phyloP scores from a whole-genome alignment of 1,140 invertebrate genomes.

The Bacillus rossius region DNA sequence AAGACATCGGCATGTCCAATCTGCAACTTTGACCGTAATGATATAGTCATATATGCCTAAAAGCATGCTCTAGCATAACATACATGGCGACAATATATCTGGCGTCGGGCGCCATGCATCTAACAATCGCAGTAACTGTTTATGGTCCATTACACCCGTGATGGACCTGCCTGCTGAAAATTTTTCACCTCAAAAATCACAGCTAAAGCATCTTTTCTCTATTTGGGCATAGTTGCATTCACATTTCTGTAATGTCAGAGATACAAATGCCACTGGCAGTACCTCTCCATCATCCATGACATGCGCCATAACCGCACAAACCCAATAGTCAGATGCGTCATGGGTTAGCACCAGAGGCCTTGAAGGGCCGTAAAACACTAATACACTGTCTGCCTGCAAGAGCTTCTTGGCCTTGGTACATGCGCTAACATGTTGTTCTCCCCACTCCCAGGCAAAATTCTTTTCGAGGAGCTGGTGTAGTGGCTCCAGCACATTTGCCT shows the following conservation, averaged over 20 bases:
- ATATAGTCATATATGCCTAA: background rate
- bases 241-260: slow-evolving; percentile 36
- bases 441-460: slow-evolving; percentile 31
- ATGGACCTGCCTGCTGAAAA: slow-evolving; percentile 37
- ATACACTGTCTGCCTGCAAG: slow-evolving; percentile 29
- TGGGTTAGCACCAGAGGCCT: slow-evolving; percentile 29
- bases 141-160: slow-evolving; percentile 41
- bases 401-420: slow-evolving; percentile 23
- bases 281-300: slow-evolving; percentile 30
- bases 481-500: slow-evolving; percentile 24
- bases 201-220: slow-evolving; percentile 42
- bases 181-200: slow-evolving; percentile 19
- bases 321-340: slow-evolving; percentile 23
- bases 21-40: background rate
- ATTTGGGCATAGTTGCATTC: slow-evolving; percentile 45
- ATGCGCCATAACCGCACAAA: slow-evolving; percentile 24
- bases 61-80: background rate
- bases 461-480: slow-evolving; percentile 24
- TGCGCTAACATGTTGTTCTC: slow-evolving; percentile 21
- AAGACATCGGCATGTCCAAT: background rate
- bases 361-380: slow-evolving; percentile 36
- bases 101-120: slow-evolving; percentile 22
- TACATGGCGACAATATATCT: background rate
- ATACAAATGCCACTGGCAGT: slow-evolving; percentile 42
- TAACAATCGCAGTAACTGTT: slow-evolving; percentile 42